These are phyloP conservation scores for Acrobasis consociella DNA, from an alignment of 2,888 invertebrate genomes.

Conservation along the genomic window DNA sequence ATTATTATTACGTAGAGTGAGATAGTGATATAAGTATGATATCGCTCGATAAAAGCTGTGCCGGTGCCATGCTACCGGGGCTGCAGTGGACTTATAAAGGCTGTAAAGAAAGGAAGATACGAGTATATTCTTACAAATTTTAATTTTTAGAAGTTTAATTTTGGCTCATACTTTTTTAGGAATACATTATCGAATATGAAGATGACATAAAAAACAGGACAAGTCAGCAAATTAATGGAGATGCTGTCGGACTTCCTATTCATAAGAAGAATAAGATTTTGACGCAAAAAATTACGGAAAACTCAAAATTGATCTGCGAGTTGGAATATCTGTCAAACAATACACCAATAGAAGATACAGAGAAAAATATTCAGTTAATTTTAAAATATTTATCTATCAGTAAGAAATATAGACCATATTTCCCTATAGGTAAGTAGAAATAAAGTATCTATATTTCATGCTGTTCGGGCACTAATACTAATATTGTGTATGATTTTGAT, in stretches of 20 bases:
- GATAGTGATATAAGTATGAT: too few relatives aligned
- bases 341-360: slow-evolving; percentile 4
- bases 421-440: not conserved
- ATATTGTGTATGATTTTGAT: too few relatives aligned
- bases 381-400: not conserved
- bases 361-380: slow-evolving; percentile 16
- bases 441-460: too few relatives aligned
- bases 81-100: too few relatives aligned
- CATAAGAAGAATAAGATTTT: not conserved
- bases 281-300: not conserved
- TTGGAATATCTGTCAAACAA: slow-evolving; percentile 19
- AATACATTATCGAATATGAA: slow-evolving; percentile 1
- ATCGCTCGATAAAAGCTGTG: too few relatives aligned
- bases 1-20: too few relatives aligned
- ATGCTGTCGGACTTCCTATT: too few relatives aligned
- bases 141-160: too few relatives aligned
- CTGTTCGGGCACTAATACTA: too few relatives aligned
- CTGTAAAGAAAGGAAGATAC: too few relatives aligned
- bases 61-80: too few relatives aligned
- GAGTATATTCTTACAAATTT: too few relatives aligned
- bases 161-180: not conserved
- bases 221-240: not conserved
- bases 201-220: not conserved
- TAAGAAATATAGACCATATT: not conserved
- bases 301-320: not conserved